Conservation (phyloP, 2,113 vertebrate genomes). For the Chaetorhynchus papuensis region DNA sequence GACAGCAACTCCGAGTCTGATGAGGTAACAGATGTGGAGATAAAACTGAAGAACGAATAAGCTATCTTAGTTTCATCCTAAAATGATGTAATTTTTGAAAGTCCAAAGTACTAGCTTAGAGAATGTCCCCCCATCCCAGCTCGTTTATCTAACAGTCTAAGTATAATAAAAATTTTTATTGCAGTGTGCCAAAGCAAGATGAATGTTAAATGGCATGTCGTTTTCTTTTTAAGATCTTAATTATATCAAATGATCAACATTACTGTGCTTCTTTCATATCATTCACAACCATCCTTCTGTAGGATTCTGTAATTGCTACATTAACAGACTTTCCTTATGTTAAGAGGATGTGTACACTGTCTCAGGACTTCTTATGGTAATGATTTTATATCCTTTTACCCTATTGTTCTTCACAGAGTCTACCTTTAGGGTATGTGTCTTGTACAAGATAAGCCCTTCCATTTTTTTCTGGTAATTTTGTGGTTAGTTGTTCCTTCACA, state of each 20-base stretch:
- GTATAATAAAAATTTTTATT: not conserved
- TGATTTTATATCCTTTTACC: not conserved
- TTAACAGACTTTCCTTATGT: not conserved
- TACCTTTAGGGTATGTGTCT: not conserved
- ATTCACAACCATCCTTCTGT: not conserved
- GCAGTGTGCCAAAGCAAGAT: not conserved
- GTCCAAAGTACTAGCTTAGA: not conserved
- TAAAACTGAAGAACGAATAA: not conserved
- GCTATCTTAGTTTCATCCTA: not conserved
- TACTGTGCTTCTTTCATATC: not conserved
- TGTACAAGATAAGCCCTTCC: not conserved
- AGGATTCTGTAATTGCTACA: not conserved
- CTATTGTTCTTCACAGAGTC: not conserved
- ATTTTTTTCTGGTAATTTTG: not conserved
- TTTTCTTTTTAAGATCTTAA: not conserved
- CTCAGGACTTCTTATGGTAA: not conserved
- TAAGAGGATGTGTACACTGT: not conserved
- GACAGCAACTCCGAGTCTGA: not conserved
- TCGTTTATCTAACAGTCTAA: not conserved
- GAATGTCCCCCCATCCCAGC: not conserved
- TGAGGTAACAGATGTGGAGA: conserved; percentile 22
- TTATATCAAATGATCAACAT: not conserved
- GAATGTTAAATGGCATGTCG: not conserved
- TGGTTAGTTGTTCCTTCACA: not conserved
- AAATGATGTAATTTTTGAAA: not conserved